These are phyloP conservation scores for Polymixis lichenea DNA, from an alignment of 2,888 invertebrate genomes.

Conservation along the genomic window DNA sequence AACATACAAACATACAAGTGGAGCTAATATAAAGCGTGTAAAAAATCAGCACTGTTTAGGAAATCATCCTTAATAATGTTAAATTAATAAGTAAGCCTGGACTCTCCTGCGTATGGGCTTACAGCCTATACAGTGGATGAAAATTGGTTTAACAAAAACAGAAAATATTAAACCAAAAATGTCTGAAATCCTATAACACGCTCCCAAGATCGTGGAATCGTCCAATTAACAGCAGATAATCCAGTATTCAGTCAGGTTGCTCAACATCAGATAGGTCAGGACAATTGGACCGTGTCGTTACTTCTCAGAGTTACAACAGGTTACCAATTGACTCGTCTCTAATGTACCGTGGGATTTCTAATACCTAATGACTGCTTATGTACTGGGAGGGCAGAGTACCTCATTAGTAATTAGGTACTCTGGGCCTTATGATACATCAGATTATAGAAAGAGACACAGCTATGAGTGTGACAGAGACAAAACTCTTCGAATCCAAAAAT, in stretches of 20 bases:
- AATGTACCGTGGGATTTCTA: slow-evolving; percentile 35
- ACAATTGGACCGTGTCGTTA: slow-evolving; percentile 43
- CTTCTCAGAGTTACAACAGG: slow-evolving; percentile 26
- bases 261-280: slow-evolving; percentile 32
- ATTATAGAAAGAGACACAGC: background rate
- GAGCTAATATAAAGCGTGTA: no score
- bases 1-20: no score
- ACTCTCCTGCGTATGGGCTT: no score
- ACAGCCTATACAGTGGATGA: background rate
- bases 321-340: slow-evolving; percentile 22
- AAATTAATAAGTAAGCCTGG: no score
- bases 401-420: background rate
- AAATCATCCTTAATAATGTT: no score
- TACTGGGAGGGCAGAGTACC: background rate
- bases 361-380: slow-evolving; percentile 1
- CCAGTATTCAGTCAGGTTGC: slow-evolving; percentile 1
- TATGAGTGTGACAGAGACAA: no score
- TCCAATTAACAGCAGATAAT: slow-evolving; percentile 18
- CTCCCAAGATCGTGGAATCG: background rate
- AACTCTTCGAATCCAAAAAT: no score
- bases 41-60: no score
- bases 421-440: no score
- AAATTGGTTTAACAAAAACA: background rate
- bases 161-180: background rate
- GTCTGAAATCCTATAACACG: background rate